These are phyloP conservation scores for Anoura caudifer DNA, from an alignment of 2,113 vertebrate genomes.

Conservation along the genomic window DNA sequence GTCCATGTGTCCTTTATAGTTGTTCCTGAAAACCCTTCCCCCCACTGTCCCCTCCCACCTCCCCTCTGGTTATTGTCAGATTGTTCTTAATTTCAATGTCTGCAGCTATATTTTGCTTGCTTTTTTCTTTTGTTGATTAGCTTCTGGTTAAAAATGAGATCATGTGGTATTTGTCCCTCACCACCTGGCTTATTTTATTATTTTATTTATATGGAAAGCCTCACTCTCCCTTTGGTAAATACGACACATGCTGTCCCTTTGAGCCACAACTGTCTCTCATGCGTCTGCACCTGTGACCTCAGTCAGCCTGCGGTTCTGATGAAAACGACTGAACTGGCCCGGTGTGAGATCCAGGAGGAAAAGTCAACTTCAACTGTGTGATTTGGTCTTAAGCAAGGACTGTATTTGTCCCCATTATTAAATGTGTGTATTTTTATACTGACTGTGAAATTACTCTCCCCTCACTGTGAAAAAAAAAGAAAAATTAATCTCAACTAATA, in stretches of 20 bases:
- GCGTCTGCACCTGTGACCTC: not conserved
- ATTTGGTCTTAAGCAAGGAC: constrained; percentile 22
- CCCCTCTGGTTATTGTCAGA: too few species aligned
- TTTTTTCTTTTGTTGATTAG: too few species aligned
- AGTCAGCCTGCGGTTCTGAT: constrained; percentile 34
- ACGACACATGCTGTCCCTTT: constrained; percentile 43
- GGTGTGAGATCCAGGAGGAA: constrained; percentile 29
- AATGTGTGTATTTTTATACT: constrained; percentile 78
- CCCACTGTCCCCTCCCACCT: too few species aligned
- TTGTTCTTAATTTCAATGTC: too few species aligned
- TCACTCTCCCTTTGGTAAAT: constrained; percentile 60
- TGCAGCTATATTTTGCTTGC: too few species aligned
- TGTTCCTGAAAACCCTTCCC: too few species aligned
- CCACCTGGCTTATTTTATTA: not conserved
- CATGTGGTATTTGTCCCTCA: too few species aligned
- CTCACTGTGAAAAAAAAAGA: constrained; percentile 27
- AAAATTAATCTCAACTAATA: not conserved
- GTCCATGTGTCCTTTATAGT: too few species aligned
- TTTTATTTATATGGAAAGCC: constrained; percentile 77
- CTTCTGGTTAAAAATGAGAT: too few species aligned
- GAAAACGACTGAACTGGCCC: not conserved
- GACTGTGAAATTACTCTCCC: constrained; percentile 75
- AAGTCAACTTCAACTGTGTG: not conserved
- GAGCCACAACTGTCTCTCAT: constrained; percentile 61
- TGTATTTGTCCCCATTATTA: constrained; percentile 75